Conservation (phyloP, 2,113 vertebrate species). For the Chlorodrepanis virens region DNA sequence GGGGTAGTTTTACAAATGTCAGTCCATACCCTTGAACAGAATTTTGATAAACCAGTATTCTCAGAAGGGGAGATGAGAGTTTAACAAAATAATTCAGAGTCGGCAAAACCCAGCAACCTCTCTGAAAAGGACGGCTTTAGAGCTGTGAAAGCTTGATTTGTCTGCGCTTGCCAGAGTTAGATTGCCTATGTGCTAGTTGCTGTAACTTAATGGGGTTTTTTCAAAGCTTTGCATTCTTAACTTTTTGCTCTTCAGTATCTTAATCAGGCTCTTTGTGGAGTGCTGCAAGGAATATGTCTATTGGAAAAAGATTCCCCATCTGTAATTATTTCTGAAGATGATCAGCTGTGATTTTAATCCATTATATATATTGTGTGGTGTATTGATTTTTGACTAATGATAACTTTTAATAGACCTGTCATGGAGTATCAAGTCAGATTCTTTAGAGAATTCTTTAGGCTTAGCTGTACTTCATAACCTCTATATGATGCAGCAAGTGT, state of each 20-base stretch:
- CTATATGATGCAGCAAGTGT: background rate
- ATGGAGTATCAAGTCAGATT: slow-evolving; percentile 17
- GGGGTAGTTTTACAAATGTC: background rate
- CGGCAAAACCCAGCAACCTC: background rate
- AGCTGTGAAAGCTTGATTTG: background rate
- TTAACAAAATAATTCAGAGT: background rate
- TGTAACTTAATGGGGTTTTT: background rate
- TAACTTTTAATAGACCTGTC: slow-evolving; percentile 49
- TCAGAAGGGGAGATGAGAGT: background rate
- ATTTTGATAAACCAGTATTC: background rate
- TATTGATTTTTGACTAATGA: slow-evolving; percentile 51
- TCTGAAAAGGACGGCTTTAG: background rate
- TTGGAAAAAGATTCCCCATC: background rate
- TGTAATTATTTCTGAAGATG: slow-evolving; percentile 1
- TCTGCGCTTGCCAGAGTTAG: background rate
- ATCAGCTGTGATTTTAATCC: slow-evolving; percentile 29
- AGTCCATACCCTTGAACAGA: background rate
- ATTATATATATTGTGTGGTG: background rate
- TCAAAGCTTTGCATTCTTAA: background rate
- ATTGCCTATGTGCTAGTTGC: background rate
- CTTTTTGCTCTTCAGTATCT: background rate
- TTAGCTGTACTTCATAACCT: background rate
- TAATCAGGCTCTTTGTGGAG: background rate
- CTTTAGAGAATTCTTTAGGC: slow-evolving; percentile 3
- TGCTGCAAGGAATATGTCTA: background rate